phyloP scores from a whole-genome alignment of 2,113 vertebrate genomes.

The Cryptotis parvus region DNA sequence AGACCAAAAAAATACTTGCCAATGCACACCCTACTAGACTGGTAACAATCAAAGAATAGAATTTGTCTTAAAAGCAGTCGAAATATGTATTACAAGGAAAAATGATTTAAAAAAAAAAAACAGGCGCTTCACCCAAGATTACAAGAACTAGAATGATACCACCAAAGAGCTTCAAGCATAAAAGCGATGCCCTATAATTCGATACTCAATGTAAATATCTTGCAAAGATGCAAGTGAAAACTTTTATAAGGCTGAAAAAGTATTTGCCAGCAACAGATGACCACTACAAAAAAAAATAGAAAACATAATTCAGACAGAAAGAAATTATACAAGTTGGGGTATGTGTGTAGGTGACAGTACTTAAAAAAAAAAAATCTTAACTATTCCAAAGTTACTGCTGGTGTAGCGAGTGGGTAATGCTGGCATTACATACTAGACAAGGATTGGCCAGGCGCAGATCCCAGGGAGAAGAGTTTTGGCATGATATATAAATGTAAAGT shows the following conservation, averaged over 20 bases:
- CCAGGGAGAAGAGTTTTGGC: not conserved
- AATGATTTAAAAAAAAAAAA: slow-evolving; percentile 32
- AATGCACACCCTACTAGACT: not conserved
- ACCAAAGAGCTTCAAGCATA: slow-evolving; percentile 27
- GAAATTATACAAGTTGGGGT: not conserved
- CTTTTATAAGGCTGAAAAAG: slow-evolving; percentile 8
- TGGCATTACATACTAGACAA: not conserved
- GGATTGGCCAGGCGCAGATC: not conserved
- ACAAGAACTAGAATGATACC: not conserved
- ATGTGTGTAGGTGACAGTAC: not conserved
- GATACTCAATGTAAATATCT: slow-evolving; percentile 1
- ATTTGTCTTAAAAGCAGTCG: not conserved
- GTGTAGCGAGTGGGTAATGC: not conserved
- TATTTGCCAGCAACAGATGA: not conserved
- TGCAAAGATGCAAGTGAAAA: slow-evolving; percentile 14
- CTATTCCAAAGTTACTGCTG: not conserved
- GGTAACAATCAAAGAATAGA: not conserved
- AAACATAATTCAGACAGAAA: not conserved
- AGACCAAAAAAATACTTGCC: not conserved
- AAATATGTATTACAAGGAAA: not conserved
- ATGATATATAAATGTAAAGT: not conserved
- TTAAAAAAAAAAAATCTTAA: not conserved
- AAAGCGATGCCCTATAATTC: slow-evolving; percentile 3
- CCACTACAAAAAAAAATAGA: not conserved
- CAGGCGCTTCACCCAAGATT: not conserved